Conservation (phyloP, 64 coral and sea anemone species). For the Cladopsammia gracilis region DNA sequence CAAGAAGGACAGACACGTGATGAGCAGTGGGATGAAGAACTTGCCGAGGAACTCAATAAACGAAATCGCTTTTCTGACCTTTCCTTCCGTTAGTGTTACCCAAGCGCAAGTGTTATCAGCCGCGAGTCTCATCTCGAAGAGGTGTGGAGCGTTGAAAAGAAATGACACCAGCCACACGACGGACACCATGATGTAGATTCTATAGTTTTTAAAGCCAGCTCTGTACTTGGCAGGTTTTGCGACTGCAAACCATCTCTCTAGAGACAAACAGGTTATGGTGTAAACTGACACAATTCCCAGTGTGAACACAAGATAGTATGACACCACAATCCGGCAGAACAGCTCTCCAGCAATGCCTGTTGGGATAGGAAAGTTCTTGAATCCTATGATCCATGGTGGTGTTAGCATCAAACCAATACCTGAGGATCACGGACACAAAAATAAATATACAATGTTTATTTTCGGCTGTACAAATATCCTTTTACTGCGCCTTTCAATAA, state of each 20-base stretch:
- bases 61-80: conserved; percentile 35
- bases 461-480: no score
- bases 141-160: conserved; percentile 64
- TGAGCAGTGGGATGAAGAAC: conserved; percentile 72
- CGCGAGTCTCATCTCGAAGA: conserved; percentile 67
- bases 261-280: conserved; percentile 65
- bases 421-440: background rate
- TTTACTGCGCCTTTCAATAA: no score
- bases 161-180: conserved; percentile 58
- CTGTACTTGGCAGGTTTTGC: conserved; percentile 63
- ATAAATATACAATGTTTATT: background rate
- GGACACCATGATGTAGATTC: conserved; percentile 30
- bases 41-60: conserved; percentile 83
- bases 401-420: conserved; percentile 65
- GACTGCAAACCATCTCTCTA: conserved; percentile 81
- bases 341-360: conserved; percentile 58
- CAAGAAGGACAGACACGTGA: conserved; percentile 76
- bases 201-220: conserved; percentile 64
- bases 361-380: conserved; percentile 74
- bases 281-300: conserved; percentile 77
- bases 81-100: conserved; percentile 46
- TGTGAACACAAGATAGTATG: conserved; percentile 74
- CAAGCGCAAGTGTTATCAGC: conserved; percentile 34
- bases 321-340: conserved; percentile 73
- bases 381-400: conserved; percentile 63